These are phyloP conservation scores for Helobdella robusta DNA, from an alignment of 2,888 invertebrate species.

Conservation along the genomic window DNA sequence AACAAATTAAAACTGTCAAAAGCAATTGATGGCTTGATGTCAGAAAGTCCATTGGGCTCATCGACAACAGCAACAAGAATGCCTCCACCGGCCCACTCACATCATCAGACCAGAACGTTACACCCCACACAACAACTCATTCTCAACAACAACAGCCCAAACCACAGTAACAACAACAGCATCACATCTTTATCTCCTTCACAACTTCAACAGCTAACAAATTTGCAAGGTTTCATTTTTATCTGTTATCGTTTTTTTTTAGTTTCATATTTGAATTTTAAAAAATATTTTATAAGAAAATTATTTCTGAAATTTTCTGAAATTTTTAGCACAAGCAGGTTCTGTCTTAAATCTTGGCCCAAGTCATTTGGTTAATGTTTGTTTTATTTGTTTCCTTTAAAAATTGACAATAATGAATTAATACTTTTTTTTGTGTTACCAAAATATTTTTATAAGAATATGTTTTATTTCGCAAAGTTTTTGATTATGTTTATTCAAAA, in stretches of 20 bases:
- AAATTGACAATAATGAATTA: neutral
- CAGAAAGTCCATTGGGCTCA: no score
- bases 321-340: no score
- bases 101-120: slow-evolving; percentile 18
- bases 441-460: no score
- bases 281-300: no score
- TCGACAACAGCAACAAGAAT: slow-evolving; percentile 34
- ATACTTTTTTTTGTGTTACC: no score
- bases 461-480: no score
- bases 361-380: neutral
- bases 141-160: slow-evolving; percentile 1
- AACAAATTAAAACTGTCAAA: slow-evolving; percentile 76
- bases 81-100: slow-evolving; percentile 23
- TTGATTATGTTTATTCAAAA: no score
- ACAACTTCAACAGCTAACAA: slow-evolving; percentile 2
- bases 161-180: slow-evolving; percentile 19
- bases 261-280: neutral
- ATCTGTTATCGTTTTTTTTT: neutral
- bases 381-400: no score
- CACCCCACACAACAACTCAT: slow-evolving; percentile 9
- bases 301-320: no score
- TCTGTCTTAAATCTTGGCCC: neutral
- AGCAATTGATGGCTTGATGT: slow-evolving; percentile 77
- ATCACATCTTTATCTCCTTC: neutral
- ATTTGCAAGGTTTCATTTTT: neutral